Evolutionary conservation across 2,888 invertebrate species (phyloP).

Genomic region (Cataglyphis albicans): DNA sequence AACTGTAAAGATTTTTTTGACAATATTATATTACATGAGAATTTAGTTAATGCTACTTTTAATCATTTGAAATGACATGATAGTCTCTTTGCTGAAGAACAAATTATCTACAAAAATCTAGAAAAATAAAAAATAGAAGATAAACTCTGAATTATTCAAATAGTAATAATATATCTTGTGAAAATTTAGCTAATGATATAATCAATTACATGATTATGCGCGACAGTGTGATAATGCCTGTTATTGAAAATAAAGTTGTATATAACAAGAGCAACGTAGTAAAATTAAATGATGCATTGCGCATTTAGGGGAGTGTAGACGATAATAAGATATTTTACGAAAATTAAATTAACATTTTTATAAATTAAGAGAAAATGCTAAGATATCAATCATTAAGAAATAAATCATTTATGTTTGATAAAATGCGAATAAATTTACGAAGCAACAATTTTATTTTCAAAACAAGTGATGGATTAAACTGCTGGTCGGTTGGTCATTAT

Average conservation of each 20-base stretch:
- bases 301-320: background rate
- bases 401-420: background rate
- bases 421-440: background rate
- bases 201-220: background rate
- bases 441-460: background rate
- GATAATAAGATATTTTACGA: background rate
- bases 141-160: background rate
- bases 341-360: background rate
- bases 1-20: background rate
- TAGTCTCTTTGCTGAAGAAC: background rate
- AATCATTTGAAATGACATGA: background rate
- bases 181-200: background rate
- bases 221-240: background rate
- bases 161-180: background rate
- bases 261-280: background rate
- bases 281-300: background rate
- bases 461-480: background rate
- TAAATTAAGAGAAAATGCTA: background rate
- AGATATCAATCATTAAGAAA: background rate
- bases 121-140: background rate
- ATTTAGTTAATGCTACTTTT: background rate
- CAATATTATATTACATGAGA: background rate
- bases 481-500: constrained; percentile 1
- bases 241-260: background rate
- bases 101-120: background rate